Evolutionary conservation across 2,797 vertebrate species (phyloP).

Genomic region (Squalus acanthias): DNA sequence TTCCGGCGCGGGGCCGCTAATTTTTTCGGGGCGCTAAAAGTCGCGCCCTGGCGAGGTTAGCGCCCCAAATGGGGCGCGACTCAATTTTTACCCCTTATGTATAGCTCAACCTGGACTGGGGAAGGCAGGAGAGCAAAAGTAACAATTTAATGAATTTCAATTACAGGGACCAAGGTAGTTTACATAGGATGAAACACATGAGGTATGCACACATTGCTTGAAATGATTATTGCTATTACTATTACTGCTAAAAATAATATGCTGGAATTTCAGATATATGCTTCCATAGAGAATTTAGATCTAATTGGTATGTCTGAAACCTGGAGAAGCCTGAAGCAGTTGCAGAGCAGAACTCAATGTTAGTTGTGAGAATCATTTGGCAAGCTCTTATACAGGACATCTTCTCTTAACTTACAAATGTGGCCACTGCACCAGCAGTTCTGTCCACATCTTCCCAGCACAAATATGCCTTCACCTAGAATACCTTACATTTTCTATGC

Average conservation of each 20-base stretch:
- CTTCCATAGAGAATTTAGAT: neutral
- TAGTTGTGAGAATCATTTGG: neutral
- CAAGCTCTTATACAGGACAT: neutral
- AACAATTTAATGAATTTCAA: neutral
- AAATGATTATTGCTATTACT: constrained; percentile 22
- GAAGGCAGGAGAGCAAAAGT: neutral
- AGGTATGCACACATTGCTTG: constrained; percentile 11
- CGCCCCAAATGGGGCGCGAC: too few relatives aligned
- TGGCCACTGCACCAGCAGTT: neutral
- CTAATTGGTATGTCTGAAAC: neutral
- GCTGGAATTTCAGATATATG: neutral
- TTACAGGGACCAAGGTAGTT: neutral
- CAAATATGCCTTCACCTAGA: neutral
- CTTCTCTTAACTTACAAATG: neutral
- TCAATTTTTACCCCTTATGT: too few relatives aligned
- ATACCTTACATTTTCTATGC: neutral
- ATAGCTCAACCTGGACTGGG: neutral
- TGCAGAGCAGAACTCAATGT: neutral
- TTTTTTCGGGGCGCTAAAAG: too few relatives aligned
- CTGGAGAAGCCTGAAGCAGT: neutral
- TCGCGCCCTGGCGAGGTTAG: too few relatives aligned
- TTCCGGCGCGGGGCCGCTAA: too few relatives aligned
- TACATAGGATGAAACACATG: neutral
- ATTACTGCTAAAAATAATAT: neutral
- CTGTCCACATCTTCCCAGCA: neutral